phyloP scores from a whole-genome alignment of 2,797 vertebrate species.

The Acrossocheilus fasciatus region DNA sequence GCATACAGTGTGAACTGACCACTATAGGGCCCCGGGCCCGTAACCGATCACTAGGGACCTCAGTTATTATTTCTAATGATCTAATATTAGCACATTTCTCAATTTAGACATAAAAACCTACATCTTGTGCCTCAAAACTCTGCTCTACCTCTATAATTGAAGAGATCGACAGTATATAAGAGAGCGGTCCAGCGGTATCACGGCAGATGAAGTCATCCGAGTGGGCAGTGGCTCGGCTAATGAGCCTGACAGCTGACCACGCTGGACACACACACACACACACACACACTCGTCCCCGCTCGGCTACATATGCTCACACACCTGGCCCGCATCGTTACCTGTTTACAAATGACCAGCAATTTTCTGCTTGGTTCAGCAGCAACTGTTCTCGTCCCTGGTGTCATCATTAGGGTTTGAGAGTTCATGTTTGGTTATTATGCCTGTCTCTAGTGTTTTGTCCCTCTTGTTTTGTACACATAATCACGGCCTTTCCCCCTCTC shows the following conservation, averaged over 20 bases:
- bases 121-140: background rate
- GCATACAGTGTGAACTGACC: background rate
- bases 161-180: background rate
- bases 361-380: slow-evolving; percentile 99
- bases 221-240: slow-evolving; percentile 54
- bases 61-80: background rate
- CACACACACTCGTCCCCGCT: slow-evolving; percentile 64
- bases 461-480: slow-evolving; percentile 86
- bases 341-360: slow-evolving; percentile 97
- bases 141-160: background rate
- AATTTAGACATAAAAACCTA: too few species aligned
- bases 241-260: slow-evolving; percentile 60
- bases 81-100: background rate
- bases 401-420: slow-evolving; percentile 98
- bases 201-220: slow-evolving; percentile 58
- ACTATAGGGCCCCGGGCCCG: background rate
- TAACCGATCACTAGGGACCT: background rate
- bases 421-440: slow-evolving; percentile 94
- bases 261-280: slow-evolving; percentile 38
- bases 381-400: slow-evolving; percentile 91
- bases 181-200: slow-evolving; percentile 4
- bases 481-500: slow-evolving; percentile 85
- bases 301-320: slow-evolving; percentile 87
- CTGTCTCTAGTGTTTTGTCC: slow-evolving; percentile 87
- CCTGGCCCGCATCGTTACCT: slow-evolving; percentile 94